Conservation (phyloP, 2,797 vertebrate genomes). For the Anas capensis region DNA sequence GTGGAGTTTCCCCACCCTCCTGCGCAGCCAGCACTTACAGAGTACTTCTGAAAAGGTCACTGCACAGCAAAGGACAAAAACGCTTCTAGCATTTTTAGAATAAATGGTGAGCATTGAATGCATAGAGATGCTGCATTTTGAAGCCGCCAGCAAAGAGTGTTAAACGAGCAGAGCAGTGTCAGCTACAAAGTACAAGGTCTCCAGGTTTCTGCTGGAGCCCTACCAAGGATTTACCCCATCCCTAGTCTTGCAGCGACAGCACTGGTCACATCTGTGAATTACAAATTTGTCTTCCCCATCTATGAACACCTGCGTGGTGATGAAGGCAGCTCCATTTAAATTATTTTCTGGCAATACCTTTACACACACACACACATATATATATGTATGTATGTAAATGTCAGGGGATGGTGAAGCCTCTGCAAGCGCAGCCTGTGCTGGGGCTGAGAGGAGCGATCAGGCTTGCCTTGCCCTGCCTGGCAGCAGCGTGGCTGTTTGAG, state of each 20-base stretch:
- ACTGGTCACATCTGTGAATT: background rate
- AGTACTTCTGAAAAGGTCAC: background rate
- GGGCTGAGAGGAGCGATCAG: no score
- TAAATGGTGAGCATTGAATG: background rate
- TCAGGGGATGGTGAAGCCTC: background rate
- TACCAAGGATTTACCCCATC: background rate
- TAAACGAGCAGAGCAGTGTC: background rate
- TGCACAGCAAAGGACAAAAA: background rate
- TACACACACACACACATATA: no score
- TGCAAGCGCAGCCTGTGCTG: background rate
- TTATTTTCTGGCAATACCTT: background rate
- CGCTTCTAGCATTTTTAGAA: background rate
- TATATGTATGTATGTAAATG: no score
- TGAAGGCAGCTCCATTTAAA: background rate
- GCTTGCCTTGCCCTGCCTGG: fast-evolving
- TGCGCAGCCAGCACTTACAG: fast-evolving
- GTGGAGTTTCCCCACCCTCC: background rate
- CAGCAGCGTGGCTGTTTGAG: fast-evolving
- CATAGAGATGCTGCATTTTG: background rate
- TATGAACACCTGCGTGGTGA: background rate
- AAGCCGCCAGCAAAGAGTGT: background rate
- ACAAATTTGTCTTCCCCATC: fast-evolving
- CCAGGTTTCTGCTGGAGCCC: background rate
- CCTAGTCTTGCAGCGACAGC: background rate
- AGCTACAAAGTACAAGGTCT: background rate